Evolutionary conservation across 2,797 vertebrate species (phyloP), one percentile per base, ranked within the genome.

Genomic region (Schizothorax lantsangensis): DNA sequence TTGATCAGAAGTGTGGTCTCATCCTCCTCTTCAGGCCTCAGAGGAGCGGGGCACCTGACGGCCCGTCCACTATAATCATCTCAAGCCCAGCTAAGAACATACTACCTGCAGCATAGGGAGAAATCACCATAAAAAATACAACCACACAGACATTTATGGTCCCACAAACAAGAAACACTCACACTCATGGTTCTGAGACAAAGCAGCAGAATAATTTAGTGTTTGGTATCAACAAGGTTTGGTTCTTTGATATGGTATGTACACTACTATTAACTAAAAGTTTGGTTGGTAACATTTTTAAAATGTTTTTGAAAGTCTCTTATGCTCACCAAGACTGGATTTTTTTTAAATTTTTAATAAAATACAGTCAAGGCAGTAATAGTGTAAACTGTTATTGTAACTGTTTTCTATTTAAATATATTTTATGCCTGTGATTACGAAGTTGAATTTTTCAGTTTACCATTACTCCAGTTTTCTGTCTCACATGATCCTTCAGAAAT

Each of bases 41-140:
- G 45, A 38, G 90, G 81, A 88, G 79, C 49, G 79, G 66, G 64
- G 83, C 83, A 85, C 83, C 83, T 90, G 91, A 92, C 87, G 43
- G 66, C 47, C 69, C 84, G 87, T 93, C 88, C 12, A 33, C 88
- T 88, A 91, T 92, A 93, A 93, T 93, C 89, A 88, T 90, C 85
- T 92, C 40, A 43, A 75, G 26, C 85, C 45, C 45, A 66, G 82
- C 43, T 66, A 85, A 75, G 62, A 77, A 72, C 62, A 66, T 57
- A 71, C 57, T 88, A 88, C 72, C 86, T 89, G 66, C 40, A 74
- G 81, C 74, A 36, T 66, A 68, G 33, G 73, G 45, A 57, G 10
- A 77, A 64, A 84, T 83, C 52, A 81, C 59, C 62, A 40, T 36
- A 11, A 19, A 62, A 49, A 74, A 86, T 64, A 49, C 78, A 64